Evolutionary conservation across 2,797 vertebrate genomes (phyloP), one percentile per base, ranked within the genome.

Genomic region (Propithecus perrieri): DNA sequence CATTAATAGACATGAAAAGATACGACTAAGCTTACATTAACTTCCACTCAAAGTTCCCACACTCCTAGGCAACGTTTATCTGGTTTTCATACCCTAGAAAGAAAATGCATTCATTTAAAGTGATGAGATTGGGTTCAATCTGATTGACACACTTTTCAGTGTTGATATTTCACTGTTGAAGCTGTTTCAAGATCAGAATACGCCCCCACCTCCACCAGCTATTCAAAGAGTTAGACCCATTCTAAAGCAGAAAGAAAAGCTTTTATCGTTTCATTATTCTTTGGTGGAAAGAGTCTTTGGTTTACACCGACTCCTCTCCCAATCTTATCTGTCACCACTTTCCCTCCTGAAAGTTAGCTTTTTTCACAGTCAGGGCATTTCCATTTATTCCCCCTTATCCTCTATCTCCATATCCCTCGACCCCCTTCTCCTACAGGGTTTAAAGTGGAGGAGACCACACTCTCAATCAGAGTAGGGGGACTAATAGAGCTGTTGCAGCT

Each of bases 21-120:
- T 50, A 78, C 22, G 4, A 13, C 43, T 90, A 90, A 91, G 35
- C 17, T 92, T 55, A 81, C 18, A 80, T 71, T 87, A 81, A 94
- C 41, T 83, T 96, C 46, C 43, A 48, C 35, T 91, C 17, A 24
- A 89, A 91, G 35, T 4, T 30, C 13, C 53, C 48, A 50, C 3
- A 75, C 6, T 75, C 57, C 67, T 76, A 38, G 57, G 43, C 48
- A 67, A 63, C 18, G 12, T 53, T 96, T 81, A 74, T 76, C 50
- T 85, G 41, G 7, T 87, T 94, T 92, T 92, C 86, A 94, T 55
- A 43, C 28, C 43, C 33, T 76, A 61, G 41, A 72, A 88, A 71
- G 41, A 86, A 97, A 93, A 90, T 50, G 3, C 22, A 89, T 81
- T 90, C 63, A 57, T 72, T 94, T 84, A 85, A 72, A 80, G 59